Evolutionary conservation across 2,113 vertebrate genomes (phyloP).

Genomic region (Synodontis membranacea): DNA sequence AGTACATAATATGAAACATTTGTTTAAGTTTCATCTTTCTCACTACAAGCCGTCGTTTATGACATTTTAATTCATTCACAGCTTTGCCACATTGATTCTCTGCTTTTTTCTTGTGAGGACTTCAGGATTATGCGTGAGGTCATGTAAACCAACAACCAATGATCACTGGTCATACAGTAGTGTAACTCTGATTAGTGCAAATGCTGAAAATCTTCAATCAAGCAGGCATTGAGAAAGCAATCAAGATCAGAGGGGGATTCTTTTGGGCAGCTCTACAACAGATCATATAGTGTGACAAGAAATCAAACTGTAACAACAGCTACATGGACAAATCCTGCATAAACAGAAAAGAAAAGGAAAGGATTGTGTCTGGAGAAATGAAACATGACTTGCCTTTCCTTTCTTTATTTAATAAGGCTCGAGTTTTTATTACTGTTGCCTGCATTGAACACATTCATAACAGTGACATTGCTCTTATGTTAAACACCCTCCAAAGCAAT

Average conservation of each 20-base stretch:
- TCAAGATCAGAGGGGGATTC: background rate
- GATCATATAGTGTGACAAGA: background rate
- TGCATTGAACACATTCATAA: background rate
- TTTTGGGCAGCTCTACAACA: background rate
- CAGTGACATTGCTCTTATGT: background rate
- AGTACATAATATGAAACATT: background rate
- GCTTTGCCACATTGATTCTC: background rate
- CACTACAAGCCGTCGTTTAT: background rate
- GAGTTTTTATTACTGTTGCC: background rate
- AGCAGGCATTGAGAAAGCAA: background rate
- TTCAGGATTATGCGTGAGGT: background rate
- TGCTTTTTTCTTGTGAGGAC: background rate
- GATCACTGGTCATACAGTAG: background rate
- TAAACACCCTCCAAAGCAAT: background rate
- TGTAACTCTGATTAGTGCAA: background rate
- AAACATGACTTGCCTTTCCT: background rate
- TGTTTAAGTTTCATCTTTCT: background rate
- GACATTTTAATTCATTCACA: conserved; percentile 5
- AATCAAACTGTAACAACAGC: background rate
- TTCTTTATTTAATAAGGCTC: background rate
- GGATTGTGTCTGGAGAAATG: background rate
- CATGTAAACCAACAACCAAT: background rate
- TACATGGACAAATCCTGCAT: background rate
- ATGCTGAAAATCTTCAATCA: background rate
- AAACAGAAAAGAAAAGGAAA: background rate